Percentiles rank a stretch among this genome's conserved stretches.
These are phyloP conservation scores for Isaurus tuberculatus DNA, from an alignment of 92 coral and sea anemone species.

Conservation along the genomic window DNA sequence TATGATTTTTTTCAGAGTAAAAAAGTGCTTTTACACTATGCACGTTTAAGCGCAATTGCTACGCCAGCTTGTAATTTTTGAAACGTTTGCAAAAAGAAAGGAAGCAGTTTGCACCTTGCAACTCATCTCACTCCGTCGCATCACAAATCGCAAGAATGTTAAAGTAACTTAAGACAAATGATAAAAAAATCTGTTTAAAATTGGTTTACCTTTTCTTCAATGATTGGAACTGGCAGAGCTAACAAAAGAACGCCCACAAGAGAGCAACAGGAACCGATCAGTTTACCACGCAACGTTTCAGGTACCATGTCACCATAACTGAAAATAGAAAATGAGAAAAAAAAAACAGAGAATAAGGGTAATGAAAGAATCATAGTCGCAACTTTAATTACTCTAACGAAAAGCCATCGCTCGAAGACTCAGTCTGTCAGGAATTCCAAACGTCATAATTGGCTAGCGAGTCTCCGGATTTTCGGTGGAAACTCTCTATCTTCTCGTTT, in stretches of 20 bases:
- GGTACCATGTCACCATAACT: conserved; percentile 90
- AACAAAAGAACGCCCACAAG: conserved; percentile 79
- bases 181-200: background rate
- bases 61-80: too few species aligned
- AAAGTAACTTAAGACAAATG: background rate
- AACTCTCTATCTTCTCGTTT: too few species aligned
- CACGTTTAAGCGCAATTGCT: too few species aligned
- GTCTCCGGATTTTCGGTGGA: too few species aligned
- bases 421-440: too few species aligned
- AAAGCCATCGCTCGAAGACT: too few species aligned
- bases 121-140: background rate
- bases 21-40: too few species aligned
- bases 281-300: conserved; percentile 65
- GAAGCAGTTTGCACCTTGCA: too few species aligned
- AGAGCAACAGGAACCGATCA: conserved; percentile 78
- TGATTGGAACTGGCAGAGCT: conserved; percentile 89
- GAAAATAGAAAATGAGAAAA: background rate
- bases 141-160: background rate
- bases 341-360: background rate
- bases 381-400: too few species aligned
- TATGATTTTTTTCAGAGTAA: too few species aligned
- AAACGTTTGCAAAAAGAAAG: too few species aligned
- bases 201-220: conserved; percentile 73
- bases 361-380: background rate
- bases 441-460: too few species aligned